phyloP scores from a whole-genome alignment of 2,888 invertebrate species.

The Noctua comes region DNA sequence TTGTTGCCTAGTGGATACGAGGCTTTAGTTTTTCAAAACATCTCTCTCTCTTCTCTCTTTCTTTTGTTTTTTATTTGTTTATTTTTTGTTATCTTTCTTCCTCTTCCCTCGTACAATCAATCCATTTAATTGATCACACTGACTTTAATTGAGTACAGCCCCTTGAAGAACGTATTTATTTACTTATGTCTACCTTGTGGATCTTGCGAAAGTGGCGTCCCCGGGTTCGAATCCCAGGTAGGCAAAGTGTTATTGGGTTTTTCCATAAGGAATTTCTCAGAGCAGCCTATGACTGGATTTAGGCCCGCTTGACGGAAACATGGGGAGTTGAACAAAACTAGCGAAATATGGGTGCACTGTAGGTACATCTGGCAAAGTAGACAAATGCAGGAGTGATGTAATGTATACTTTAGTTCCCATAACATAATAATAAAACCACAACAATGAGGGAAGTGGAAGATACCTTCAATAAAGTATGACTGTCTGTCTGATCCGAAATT shows the following conservation, averaged over 20 bases:
- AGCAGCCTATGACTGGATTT: not conserved
- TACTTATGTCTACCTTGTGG: not conserved
- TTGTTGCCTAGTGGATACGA: no score
- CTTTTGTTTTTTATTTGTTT: no score
- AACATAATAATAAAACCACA: not conserved
- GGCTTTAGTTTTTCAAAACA: no score
- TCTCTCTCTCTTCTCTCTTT: no score
- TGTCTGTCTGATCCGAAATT: not conserved
- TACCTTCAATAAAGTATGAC: not conserved
- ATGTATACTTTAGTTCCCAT: not conserved
- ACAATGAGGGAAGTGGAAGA: not conserved
- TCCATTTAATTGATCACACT: no score
- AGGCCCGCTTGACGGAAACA: not conserved
- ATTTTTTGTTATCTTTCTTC: not conserved
- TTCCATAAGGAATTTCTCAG: not conserved
- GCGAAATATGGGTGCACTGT: not conserved
- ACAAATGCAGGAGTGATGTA: not conserved
- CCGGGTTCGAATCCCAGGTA: not conserved
- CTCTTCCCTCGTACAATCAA: not conserved
- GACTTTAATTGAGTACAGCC: no score
- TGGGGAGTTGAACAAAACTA: not conserved
- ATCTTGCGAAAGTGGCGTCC: not conserved
- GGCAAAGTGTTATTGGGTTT: not conserved
- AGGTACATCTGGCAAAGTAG: not conserved
- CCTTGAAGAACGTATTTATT: no score